Conservation (phyloP, 2,113 vertebrate species). For the Cottus gobio region DNA sequence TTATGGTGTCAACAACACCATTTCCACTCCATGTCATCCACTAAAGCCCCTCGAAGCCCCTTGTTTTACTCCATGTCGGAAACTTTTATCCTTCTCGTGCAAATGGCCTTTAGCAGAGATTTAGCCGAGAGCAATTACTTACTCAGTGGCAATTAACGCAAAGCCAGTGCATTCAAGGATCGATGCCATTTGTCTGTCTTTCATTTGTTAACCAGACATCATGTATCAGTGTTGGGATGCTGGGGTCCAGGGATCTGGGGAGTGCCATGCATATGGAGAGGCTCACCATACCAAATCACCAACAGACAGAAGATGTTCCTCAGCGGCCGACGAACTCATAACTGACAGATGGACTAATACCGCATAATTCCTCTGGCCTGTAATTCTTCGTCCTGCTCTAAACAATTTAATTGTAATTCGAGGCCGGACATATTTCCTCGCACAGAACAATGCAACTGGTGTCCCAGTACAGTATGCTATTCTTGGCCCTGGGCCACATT, state of each 20-base stretch:
- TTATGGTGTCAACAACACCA: constrained; percentile 54
- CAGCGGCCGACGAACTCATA: constrained; percentile 48
- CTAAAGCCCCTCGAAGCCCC: background rate
- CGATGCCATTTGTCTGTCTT: constrained; percentile 63
- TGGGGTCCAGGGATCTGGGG: constrained; percentile 45
- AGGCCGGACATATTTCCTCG: constrained; percentile 35
- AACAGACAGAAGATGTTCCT: constrained; percentile 63
- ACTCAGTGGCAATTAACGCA: constrained; percentile 54
- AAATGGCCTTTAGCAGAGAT: constrained; percentile 47
- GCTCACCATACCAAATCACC: constrained; percentile 60
- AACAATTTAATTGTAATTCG: constrained; percentile 52
- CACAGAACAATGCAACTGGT: constrained; percentile 48
- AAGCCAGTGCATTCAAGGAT: constrained; percentile 56
- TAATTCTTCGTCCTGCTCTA: constrained; percentile 57
- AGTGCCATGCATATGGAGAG: constrained; percentile 63
- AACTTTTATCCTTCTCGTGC: constrained; percentile 44
- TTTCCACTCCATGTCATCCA: constrained; percentile 31
- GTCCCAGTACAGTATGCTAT: constrained; percentile 33
- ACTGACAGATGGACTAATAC: constrained; percentile 75
- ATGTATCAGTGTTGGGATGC: constrained; percentile 46
- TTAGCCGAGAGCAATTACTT: constrained; percentile 55
- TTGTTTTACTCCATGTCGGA: constrained; percentile 16
- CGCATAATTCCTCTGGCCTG: constrained; percentile 70
- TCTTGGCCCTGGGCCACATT: constrained; percentile 42
- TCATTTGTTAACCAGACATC: constrained; percentile 55